Evolutionary conservation across 2,797 vertebrate genomes (phyloP), one percentile per base, ranked within the genome.

Genomic region (Poeciliopsis gracilis): DNA sequence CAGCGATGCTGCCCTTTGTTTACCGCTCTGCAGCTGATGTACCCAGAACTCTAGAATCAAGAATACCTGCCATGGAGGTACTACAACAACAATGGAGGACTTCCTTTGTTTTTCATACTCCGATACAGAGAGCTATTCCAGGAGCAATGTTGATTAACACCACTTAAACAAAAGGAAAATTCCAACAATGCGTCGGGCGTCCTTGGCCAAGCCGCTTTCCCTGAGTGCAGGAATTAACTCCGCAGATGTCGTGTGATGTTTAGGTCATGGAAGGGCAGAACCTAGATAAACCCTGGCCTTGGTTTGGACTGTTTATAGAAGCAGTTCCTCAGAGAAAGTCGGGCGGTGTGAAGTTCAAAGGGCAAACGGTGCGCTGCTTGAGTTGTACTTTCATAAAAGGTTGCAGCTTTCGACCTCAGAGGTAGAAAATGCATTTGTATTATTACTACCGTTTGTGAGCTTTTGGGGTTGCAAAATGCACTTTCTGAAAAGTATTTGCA

Each of bases 231-330:
- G 80, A 92, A 91, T 85, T 82, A 72, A 41, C 84, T 87, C 82
- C 45, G 46, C 93, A 93, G 90, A 95, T 92, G 91, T 85, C 81
- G 75, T 87, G 76, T 87, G 82, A 78, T 43, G 82, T 84, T 88
- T 86, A 55, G 81, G 75, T 82, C 79, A 49, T 67, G 23, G 76
- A n/a, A 38, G 73, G 78, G 70, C 75, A 45, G 78, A 83, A 75
- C 71, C 18, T 33, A 63, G 75, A 71, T 79, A 18, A 78, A 74
- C 84, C 80, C 75, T 12, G 73, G 70, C 77, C 87, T 82, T 78
- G 90, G 70, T 84, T 84, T 82, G 79, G 79, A 85, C 78, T 82
- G 86, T 91, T 90, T 89, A 77, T 80, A 16, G 16, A 71, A 57
- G 36, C 7, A 0, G 76, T 33, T 88, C 90, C 78, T 80, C 43